These are phyloP conservation scores for Cebidichthys violaceus DNA, from an alignment of 2,113 vertebrate species.

Conservation along the genomic window DNA sequence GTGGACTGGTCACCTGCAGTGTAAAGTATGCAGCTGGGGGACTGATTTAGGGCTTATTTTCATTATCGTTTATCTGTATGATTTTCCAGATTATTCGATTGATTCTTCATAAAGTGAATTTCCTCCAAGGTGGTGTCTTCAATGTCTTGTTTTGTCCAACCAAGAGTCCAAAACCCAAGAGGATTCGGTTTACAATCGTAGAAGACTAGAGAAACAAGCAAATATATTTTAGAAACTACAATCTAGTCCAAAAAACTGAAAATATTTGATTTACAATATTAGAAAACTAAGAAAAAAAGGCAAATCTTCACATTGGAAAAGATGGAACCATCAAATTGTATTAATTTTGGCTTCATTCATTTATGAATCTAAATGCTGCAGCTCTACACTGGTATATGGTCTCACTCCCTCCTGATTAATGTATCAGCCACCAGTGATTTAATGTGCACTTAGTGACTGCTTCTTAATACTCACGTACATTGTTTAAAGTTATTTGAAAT, in stretches of 20 bases:
- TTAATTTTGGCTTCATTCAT: not conserved
- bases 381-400: not conserved
- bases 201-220: not conserved
- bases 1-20: not conserved
- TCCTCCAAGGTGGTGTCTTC: not conserved
- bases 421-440: not conserved
- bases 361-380: not conserved
- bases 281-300: not conserved
- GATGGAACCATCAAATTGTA: not conserved
- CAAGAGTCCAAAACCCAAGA: not conserved
- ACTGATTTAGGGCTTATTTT: not conserved
- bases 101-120: not conserved
- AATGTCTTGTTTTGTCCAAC: not conserved
- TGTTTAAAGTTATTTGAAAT: conserved; percentile 27
- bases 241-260: not conserved
- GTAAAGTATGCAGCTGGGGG: not conserved
- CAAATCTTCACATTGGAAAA: not conserved
- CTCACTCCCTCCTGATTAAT: not conserved
- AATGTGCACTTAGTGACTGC: not conserved
- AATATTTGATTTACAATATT: not conserved
- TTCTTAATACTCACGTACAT: not conserved
- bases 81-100: not conserved
- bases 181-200: not conserved
- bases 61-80: not conserved
- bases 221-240: not conserved